Evolutionary conservation across 2,888 invertebrate genomes (phyloP).

Genomic region (Tuberolachnus salignus): DNA sequence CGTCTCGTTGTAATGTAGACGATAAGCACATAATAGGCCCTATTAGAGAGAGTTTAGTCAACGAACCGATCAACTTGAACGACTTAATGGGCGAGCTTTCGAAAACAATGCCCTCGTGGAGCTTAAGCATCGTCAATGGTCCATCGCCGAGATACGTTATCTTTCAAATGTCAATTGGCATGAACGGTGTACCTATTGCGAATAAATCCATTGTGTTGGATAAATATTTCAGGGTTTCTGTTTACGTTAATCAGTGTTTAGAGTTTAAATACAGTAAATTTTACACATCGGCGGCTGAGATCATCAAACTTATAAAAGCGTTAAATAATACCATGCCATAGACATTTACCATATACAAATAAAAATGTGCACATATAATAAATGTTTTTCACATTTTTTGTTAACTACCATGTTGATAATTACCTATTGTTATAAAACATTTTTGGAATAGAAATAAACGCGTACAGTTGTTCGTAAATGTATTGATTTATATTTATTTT

Average conservation of each 20-base stretch:
- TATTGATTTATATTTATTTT: no score
- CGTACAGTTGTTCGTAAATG: no score
- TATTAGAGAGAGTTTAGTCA: neutral
- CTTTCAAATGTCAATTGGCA: conserved; percentile 54
- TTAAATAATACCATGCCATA: conserved; percentile 20
- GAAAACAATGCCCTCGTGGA: conserved; percentile 57
- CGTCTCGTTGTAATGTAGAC: no score
- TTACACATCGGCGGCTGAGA: conserved; percentile 55
- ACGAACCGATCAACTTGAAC: conserved; percentile 24
- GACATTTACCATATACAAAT: neutral
- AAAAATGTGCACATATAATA: neutral
- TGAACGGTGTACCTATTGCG: conserved; percentile 52
- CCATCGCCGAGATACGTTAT: conserved; percentile 56
- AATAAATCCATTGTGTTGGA: conserved; percentile 57
- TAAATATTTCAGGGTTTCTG: conserved; percentile 56
- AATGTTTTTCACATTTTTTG: no score
- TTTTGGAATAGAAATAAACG: no score
- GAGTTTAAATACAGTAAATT: conserved; percentile 54
- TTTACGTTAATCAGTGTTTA: conserved; percentile 56
- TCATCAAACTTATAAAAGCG: conserved; percentile 52
- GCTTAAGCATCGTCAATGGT: conserved; percentile 54
- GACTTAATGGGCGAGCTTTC: conserved; percentile 56
- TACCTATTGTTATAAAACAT: no score
- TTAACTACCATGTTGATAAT: no score
- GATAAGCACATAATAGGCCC: no score